Base-by-base conservation (phyloP, 1,140 invertebrate genomes). In the Stratiolaelaps scimitus region DNA sequence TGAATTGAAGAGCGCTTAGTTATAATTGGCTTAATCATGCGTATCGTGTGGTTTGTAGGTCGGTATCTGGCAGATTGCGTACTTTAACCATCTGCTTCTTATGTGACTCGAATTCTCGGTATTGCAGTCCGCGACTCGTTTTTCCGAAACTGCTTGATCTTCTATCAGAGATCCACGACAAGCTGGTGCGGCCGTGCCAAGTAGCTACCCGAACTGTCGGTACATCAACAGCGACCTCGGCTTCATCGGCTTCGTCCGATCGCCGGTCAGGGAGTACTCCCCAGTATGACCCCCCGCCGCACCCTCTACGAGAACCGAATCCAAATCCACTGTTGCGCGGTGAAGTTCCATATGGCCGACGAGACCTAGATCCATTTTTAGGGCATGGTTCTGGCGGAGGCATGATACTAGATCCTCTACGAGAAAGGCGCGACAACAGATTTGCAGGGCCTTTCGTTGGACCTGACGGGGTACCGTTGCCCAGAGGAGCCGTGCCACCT, bases 361-460 rank as follows among this genome's bases (percentile, higher is more conserved):
- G 53, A 13, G 53, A 60, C 34, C 53, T 60, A 15, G 53, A 60
- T 26, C 53, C 53, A 60, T 60, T 60, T 34, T 15, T 34, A 4
- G 15, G 15, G 13, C 53, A 15, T 1, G 53, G 53, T 17, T 2
- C 17, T 19, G 53, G 53, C 1, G 53, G 53, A 17, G 53, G 53
- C 17, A 60, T 60, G 53, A 23, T 60, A 17, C 1, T 60, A 2
- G 53, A 60, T 10, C 53, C 53, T 15, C 34, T 60, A 23, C 26
- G 53, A 60, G 10, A 29, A 1, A 1, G 15, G 26, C 53, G 53
- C 13, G 5, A 4, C 17, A 15, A 26, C 15, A 17, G 34, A 19
- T 34, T 34, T 19, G 15, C 15, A 1, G 53, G 15, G 17, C 53
- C 53, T 60, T 10, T 10, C 10, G 1, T 60, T 34, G 53, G 53